Evolutionary conservation across 1,140 invertebrate genomes (phyloP).

Genomic region (Habropoda laboriosa): DNA sequence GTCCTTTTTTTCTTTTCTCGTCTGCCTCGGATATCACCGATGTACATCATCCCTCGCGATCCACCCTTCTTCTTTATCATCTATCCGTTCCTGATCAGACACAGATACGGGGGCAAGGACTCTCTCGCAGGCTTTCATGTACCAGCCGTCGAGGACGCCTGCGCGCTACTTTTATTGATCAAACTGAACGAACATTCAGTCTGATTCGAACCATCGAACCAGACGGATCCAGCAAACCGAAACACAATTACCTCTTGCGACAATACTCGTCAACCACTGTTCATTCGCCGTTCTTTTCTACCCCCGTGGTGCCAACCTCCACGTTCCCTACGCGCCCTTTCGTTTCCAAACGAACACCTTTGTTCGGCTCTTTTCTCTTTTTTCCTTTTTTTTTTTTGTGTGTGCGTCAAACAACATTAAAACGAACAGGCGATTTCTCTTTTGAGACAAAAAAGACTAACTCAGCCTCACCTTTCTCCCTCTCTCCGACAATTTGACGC

Average conservation of each 20-base stretch:
- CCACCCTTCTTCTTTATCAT: conserved; percentile 33
- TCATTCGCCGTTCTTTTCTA: background rate
- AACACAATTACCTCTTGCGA: conserved; percentile 51
- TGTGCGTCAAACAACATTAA: conserved; percentile 1
- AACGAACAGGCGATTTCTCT: background rate
- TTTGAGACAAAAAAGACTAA: background rate
- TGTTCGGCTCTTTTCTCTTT: too few species aligned
- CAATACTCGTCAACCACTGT: conserved; percentile 30
- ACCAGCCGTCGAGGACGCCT: conserved; percentile 59
- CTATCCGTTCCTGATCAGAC: conserved; percentile 53
- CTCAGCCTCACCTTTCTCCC: too few species aligned
- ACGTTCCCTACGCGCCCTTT: background rate
- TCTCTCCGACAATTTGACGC: too few species aligned
- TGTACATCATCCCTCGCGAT: background rate
- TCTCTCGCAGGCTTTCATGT: conserved; percentile 51
- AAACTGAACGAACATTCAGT: conserved; percentile 65
- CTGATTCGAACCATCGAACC: conserved; percentile 64
- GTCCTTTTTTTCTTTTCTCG: background rate
- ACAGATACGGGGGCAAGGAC: conserved; percentile 43
- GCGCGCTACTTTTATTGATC: conserved; percentile 70
- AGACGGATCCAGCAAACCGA: conserved; percentile 60
- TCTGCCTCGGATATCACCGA: background rate
- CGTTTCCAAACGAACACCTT: background rate
- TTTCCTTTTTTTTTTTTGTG: too few species aligned
- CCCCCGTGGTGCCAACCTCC: background rate